These are phyloP conservation scores for Heliocidaris erythrogramma DNA, from an alignment of 35 echinoderm and acorn worm genomes.

Conservation along the genomic window DNA sequence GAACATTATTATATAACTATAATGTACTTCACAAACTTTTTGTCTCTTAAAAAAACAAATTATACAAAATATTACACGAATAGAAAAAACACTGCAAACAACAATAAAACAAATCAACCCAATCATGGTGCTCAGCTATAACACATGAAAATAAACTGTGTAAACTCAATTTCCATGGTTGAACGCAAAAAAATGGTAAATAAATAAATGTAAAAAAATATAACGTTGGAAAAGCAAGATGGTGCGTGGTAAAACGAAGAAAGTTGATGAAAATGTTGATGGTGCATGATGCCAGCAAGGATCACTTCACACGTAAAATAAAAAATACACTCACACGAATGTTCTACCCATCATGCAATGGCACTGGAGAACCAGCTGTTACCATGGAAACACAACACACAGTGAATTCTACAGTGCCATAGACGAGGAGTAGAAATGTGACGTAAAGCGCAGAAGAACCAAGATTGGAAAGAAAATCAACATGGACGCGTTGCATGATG, in stretches of 20 bases:
- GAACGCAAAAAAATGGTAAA: no score
- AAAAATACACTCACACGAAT: neutral
- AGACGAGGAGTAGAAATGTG: conserved; percentile 1
- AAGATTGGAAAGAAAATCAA: neutral
- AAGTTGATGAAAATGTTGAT: neutral
- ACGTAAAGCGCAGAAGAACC: neutral
- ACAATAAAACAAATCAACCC: neutral
- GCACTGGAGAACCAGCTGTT: neutral
- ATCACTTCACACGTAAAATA: neutral
- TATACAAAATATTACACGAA: neutral
- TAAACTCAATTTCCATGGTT: no score
- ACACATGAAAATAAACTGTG: no score
- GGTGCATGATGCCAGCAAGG: neutral
- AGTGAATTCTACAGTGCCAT: conserved; percentile 55
- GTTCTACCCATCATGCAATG: conserved; percentile 8
- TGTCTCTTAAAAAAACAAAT: neutral
- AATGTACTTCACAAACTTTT: neutral
- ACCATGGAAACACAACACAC: conserved; percentile 34
- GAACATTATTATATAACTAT: no score
- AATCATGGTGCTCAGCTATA: neutral
- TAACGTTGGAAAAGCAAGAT: neutral
- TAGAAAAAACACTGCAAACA: neutral
- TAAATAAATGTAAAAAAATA: neutral
- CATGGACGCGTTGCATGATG: neutral
- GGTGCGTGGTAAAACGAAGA: conserved; percentile 1